Base-by-base conservation (phyloP, 2,113 vertebrate species). In the Pyrgilauda ruficollis region DNA sequence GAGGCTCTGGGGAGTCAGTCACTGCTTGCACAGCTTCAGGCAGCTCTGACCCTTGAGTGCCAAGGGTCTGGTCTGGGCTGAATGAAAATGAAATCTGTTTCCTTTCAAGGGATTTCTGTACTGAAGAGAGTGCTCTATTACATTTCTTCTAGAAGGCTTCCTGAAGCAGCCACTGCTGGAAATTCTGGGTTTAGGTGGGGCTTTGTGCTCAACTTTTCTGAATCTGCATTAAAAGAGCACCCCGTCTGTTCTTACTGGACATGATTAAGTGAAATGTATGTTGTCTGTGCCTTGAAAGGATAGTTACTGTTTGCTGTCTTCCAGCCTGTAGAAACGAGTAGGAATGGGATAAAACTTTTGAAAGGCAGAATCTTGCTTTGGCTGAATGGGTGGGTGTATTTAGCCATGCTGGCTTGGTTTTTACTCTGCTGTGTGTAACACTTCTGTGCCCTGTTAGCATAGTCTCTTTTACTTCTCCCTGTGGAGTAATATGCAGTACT, bases 161-260 rank as follows among this genome's bases (percentile, higher is more conserved):
- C 15, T 35, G 63, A 90, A 73, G 70, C 56, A 61, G 30, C 37
- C 0, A 3, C 21, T 84, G 80, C 64, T 19, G 3, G 13, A 53
- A 87, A 26, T 58, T 47, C 23, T 69, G 67, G 3, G 2, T 73
- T 91, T 75, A 37, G 56, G 56, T 87, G 35, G 46, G 23, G 27
- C 37, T 77, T 91, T 90, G 43, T 79, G 39, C 49, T 64, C 5
- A 28, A 1, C 30, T 82, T 17, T 56, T 64, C 27, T 62, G 67
- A 53, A 16, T 53, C 14, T 61, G 15, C 0, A 0, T 69, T 73
- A 5, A 26, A 73, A 79, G 50, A 68, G 14, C 7, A 5, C 0
- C 1, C 11, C 55, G 4, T 41, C 37, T 55, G 21, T 64, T 58
- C 49, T 66, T 72, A 23, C 6, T 52, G 35, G 20, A 18, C 22